Conservation (phyloP, 2,797 vertebrate species). For the Holocentrus rufus region DNA sequence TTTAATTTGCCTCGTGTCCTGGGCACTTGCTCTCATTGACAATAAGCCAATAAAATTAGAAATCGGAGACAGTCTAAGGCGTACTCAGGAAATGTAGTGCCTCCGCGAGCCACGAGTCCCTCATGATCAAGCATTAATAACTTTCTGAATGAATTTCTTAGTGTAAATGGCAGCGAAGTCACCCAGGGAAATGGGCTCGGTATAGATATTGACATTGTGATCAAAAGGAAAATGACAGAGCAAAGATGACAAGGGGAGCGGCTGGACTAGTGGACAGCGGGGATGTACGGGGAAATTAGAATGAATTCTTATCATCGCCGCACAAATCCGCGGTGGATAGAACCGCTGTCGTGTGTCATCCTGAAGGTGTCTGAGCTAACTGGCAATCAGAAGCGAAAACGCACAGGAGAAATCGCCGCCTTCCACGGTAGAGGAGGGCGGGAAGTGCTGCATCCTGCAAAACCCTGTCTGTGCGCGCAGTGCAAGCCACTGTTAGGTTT, state of each 20-base stretch:
- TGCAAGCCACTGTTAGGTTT: constrained; percentile 18
- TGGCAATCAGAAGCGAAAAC: constrained; percentile 24
- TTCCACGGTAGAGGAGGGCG: not conserved
- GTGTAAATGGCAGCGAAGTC: constrained; percentile 67
- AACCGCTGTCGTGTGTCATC: constrained; percentile 27
- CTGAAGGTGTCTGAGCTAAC: constrained; percentile 24
- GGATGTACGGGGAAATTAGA: constrained; percentile 43
- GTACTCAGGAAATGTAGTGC: constrained; percentile 43
- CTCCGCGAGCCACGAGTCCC: constrained; percentile 35
- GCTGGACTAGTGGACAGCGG: constrained; percentile 34
- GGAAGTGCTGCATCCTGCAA: not conserved
- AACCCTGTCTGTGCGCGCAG: constrained; percentile 15
- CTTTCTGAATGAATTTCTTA: constrained; percentile 63
- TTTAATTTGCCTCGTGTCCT: constrained; percentile 69
- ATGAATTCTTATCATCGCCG: constrained; percentile 40
- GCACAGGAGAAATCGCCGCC: not conserved
- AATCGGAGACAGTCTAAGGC: constrained; percentile 47
- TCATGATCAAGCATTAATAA: constrained; percentile 63
- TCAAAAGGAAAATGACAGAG: constrained; percentile 65
- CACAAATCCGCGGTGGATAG: constrained; percentile 54
- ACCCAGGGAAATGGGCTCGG: constrained; percentile 49
- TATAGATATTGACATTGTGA: constrained; percentile 72
- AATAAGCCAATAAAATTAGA: constrained; percentile 62
- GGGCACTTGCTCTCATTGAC: constrained; percentile 49
- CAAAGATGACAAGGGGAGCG: constrained; percentile 49